Evolutionary conservation across 2,888 invertebrate species (phyloP), one percentile per base, ranked within the genome.

Genomic region (Horisme vitalbata): DNA sequence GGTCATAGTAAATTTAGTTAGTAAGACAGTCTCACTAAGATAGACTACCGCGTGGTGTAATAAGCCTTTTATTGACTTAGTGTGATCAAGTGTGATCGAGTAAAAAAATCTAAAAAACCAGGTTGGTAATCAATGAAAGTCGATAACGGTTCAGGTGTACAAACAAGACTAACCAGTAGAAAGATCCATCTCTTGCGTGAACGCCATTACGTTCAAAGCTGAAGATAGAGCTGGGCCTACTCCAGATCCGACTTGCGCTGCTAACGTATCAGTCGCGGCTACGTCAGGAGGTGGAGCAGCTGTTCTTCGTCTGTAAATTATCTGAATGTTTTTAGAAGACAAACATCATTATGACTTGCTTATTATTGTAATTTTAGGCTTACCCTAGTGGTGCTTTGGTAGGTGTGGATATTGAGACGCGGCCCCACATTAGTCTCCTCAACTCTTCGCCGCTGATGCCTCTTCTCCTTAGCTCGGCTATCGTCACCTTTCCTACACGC

Each of bases 371-470:
- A 21, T 20, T 8, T 4, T 3, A 7, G 24, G 63, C 77, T 76
- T 53, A 81, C 79, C 71, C 63, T 15, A 50, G 18, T 4, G 57
- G 90, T 2, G 91, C 90, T 82, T 95, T 95, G 8, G 95, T 93
- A 0, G 97, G 97, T 2, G 96, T 96, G 5, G 95, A 95, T 58
- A 97, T 95, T 0, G 96, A 96, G 20, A 95, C 95, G 15, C 96
- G 91, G 8, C 96, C 97, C 97, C 97, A 97, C 96, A 97, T 97
- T 26, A 97, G 89, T 31, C 95, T 91, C 3, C 96, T 90, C 81
- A 97, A 90, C 74, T 96, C 94, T 77, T 97, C 97, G 0, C 97
- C 97, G 3, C 95, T 95, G 90, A 97, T 94, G 20, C 95, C 94
- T 38, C 95, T 92, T 66, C 95, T 94, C 56, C 95, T 93, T 45